Evolutionary conservation across 2,888 invertebrate genomes (phyloP), one percentile per base, ranked within the genome.

Genomic region (Tromatobia lineatoria): DNA sequence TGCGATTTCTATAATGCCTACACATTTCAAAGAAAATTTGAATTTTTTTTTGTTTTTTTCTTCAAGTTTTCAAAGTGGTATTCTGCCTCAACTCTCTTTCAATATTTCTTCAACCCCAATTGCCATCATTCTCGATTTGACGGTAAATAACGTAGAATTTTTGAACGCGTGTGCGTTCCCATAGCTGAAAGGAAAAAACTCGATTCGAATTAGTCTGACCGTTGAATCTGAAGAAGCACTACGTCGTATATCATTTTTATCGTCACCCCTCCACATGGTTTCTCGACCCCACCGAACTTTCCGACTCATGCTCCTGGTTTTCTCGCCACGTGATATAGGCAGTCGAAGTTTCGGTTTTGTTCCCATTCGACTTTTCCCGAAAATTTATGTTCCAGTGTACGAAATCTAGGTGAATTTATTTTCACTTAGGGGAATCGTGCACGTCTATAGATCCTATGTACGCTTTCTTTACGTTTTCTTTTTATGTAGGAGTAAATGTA

Each of bases 161-260:
- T 25, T 25, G 15, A 2, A 25, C 3, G 25, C 11, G 7, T n/a
- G 25, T 57, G 23, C 3, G 3, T 57, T 25, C 4, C 15, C n/a
- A 25, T 25, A 8, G 52, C 20, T 20, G 15, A 57, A 13, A 6
- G 3, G 23, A 25, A 29, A 78, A 38, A 42, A 64, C n/a, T 23
- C 13, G 18, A 15, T 34, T 47, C 11, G 50, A 57, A 59, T 47
- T 47, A 66, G 66, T 29, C 18, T 25, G 38, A 54, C n/a, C 25
- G 50, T 47, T 57, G 20, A 67, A 67, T n/a, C 47, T 34, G 73
- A 74, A 47, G 57, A 74, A 57, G 57, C 59, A 34, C n/a, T 73
- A 52, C 15, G 42, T 50, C 54, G 20, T 67, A 59, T 38, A 47
- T 59, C 57, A 67, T 73, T 73, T 73, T 73, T 73, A 67, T 67